phyloP scores from a whole-genome alignment of 2,797 vertebrate genomes.

The Trachops cirrhosus region DNA sequence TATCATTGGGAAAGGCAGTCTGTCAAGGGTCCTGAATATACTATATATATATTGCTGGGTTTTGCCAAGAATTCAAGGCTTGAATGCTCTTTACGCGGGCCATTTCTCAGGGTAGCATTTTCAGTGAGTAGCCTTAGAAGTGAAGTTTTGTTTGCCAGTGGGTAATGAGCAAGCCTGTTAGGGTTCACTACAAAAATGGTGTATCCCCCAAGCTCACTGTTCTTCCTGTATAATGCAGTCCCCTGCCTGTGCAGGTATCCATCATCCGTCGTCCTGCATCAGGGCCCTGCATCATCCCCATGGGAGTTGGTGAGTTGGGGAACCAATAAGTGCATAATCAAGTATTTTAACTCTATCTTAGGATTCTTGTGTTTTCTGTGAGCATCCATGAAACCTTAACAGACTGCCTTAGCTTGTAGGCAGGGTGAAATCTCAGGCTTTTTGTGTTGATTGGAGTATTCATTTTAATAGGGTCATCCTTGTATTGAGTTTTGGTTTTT shows the following conservation, averaged over 20 bases:
- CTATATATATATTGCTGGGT: not conserved
- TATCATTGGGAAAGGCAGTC: not conserved
- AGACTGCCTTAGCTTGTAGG: not conserved
- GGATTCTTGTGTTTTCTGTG: not conserved
- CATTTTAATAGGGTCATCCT: not conserved
- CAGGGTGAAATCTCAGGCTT: not conserved
- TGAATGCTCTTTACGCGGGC: not conserved
- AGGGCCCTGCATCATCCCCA: rapidly evolving
- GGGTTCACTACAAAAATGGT: not conserved
- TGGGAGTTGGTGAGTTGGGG: not conserved
- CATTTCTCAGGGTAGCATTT: not conserved
- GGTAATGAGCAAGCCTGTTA: not conserved
- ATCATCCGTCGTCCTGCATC: not conserved
- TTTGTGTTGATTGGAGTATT: not conserved
- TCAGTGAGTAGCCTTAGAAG: not conserved
- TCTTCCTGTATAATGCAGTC: not conserved
- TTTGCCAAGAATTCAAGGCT: not conserved
- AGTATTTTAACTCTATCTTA: not conserved
- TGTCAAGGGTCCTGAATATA: not conserved
- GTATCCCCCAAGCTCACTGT: not conserved
- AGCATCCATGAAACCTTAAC: not conserved
- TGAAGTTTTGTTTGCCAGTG: not conserved
- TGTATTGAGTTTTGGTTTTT: slow-evolving; percentile 28
- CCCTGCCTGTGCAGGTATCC: not conserved
- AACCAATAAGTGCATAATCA: not conserved